These are phyloP conservation scores for Phoeniculus purpureus DNA, from an alignment of 2,797 vertebrate species.

Conservation along the genomic window DNA sequence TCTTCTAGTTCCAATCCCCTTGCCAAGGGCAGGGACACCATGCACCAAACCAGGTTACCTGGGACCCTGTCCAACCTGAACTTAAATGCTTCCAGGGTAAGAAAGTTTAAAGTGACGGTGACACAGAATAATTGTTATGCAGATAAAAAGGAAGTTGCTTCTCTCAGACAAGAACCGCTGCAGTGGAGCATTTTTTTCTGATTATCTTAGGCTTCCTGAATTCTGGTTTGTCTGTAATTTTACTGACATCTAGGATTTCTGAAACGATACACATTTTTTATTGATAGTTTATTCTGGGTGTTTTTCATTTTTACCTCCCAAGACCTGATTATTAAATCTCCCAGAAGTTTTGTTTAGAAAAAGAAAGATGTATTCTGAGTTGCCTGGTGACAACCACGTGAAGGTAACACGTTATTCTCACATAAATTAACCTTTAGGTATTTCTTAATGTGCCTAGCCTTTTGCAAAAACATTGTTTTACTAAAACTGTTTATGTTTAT, in stretches of 20 bases:
- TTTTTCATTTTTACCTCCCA: background rate
- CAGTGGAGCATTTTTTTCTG: background rate
- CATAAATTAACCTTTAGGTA: background rate
- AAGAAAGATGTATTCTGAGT: background rate
- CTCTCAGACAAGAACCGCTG: background rate
- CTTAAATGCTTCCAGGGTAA: background rate
- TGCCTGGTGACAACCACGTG: background rate
- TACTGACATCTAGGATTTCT: background rate
- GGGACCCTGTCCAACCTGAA: no score
- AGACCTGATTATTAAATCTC: background rate
- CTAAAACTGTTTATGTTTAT: conserved; percentile 28
- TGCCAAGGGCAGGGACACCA: no score
- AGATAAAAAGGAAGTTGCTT: background rate
- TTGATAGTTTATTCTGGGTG: background rate
- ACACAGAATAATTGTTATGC: background rate
- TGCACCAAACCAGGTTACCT: no score
- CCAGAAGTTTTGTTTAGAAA: background rate
- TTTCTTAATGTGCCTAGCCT: background rate
- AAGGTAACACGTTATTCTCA: background rate
- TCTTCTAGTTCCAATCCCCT: no score
- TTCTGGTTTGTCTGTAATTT: background rate
- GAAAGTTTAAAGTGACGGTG: background rate
- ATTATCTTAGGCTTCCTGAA: background rate
- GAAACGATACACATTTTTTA: background rate
- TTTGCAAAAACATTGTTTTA: background rate